These are phyloP conservation scores for Menidia menidia DNA, from an alignment of 2,797 vertebrate genomes.

Conservation along the genomic window DNA sequence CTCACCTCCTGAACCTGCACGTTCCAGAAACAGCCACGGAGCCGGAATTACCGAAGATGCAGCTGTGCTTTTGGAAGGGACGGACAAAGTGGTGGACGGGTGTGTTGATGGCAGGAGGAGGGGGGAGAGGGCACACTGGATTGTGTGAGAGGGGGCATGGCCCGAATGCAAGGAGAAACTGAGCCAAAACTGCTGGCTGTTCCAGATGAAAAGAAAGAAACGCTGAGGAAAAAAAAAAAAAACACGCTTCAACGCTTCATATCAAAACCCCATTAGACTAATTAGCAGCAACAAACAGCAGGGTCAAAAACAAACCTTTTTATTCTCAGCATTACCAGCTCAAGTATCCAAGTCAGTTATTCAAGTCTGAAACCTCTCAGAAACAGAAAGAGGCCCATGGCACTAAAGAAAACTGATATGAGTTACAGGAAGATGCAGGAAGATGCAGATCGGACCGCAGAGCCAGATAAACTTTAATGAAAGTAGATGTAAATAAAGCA, in stretches of 20 bases:
- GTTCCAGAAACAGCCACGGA: conserved; percentile 32
- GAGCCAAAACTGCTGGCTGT: too few relatives aligned
- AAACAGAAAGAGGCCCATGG: too few relatives aligned
- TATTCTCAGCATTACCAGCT: too few relatives aligned
- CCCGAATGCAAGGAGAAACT: background rate
- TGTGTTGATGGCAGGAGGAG: background rate
- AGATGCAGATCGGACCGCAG: background rate
- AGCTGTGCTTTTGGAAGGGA: conserved; percentile 12
- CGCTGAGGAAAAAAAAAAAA: background rate
- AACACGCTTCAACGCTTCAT: background rate
- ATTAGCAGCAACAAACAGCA: background rate
- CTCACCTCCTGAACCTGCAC: conserved; percentile 23
- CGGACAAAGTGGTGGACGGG: conserved; percentile 16
- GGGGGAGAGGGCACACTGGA: conserved; percentile 1
- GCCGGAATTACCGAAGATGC: conserved; percentile 35
- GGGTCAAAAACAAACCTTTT: too few relatives aligned
- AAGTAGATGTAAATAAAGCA: background rate
- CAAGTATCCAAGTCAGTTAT: too few relatives aligned
- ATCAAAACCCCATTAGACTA: too few relatives aligned
- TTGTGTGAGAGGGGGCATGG: background rate
- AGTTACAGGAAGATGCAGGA: background rate
- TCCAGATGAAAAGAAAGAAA: too few relatives aligned
- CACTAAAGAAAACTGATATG: background rate
- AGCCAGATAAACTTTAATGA: background rate
- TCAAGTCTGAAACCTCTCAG: too few relatives aligned